Evolutionary conservation across 2,113 vertebrate species (phyloP), one percentile per base, ranked within the genome.

Genomic region (Meleagris gallopavo): DNA sequence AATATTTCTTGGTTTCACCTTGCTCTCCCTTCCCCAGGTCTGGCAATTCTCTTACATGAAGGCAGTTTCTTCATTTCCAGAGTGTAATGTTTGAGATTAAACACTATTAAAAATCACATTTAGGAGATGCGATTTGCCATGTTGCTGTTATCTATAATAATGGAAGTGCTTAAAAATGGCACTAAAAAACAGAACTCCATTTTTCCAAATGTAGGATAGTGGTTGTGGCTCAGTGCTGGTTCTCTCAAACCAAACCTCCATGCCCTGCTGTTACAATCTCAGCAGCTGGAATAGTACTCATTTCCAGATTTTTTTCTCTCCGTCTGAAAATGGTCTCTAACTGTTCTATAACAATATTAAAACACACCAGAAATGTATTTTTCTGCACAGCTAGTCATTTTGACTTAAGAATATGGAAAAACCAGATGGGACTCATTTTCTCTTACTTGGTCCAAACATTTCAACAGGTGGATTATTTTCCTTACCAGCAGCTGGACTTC

Each of bases 391-490:
- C 25, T 86, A n/a, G 89, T 74, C 57, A 74, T 87, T 91, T 50
- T 93, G 22, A 36, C 34, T 64, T 69, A 80, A 83, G 29, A 92
- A 80, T 74, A 80, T 10, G 66, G 81, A 91, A 85, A 92, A 93
- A 92, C 1, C 89, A 96, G 81, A 83, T 87, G 71, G 64, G 46
- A 73, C 32, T 77, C 0, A 11, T 96, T 95, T 95, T 89, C 32
- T 88, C 46, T 71, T 77, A 50, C 82, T 83, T 65, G 67, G 60
- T 74, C 75, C 78, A 94, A 94, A 71, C 41, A 67, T 87, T 95
- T 95, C 72, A 91, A 83, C 75, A 94, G 74, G 41, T 89, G 41
- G 41, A 25, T 80, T 91, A 71, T 92, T 95, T 95, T 91, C 27
- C 89, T 95, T 94, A 71, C 75, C 69, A 86, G 69, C 6, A 24